Evolutionary conservation across 1,140 invertebrate species (phyloP).

Genomic region (Lasioglossum albipes): DNA sequence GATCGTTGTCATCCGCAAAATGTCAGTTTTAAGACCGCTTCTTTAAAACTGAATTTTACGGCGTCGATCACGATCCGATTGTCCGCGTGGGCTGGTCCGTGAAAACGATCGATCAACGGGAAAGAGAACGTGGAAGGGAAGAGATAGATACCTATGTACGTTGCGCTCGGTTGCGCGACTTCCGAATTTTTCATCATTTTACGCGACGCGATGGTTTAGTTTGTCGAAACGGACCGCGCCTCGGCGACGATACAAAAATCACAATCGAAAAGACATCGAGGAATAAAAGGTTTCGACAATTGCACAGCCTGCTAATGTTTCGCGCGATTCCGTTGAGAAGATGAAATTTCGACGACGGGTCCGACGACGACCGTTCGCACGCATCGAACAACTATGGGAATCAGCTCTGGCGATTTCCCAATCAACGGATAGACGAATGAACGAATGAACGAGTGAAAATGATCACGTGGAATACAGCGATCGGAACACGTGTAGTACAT

Average conservation of each 20-base stretch:
- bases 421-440: conserved; percentile 15
- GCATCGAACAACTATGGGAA: conserved; percentile 11
- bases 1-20: conserved; percentile 13
- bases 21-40: conserved; percentile 68
- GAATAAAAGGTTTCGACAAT: conserved; percentile 43
- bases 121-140: no score
- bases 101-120: no score
- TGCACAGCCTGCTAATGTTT: conserved; percentile 49
- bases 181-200: conserved; percentile 8
- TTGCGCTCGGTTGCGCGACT: not conserved
- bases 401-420: conserved; percentile 8
- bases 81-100: no score
- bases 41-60: conserved; percentile 64
- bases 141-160: not conserved
- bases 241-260: conserved; percentile 28
- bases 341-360: conserved; percentile 32
- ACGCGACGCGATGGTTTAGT: conserved; percentile 12
- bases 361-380: conserved; percentile 17
- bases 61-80: not conserved
- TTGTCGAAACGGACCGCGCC: conserved; percentile 24
- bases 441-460: conserved; percentile 7
- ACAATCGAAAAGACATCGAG: conserved; percentile 22
- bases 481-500: not conserved
- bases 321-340: conserved; percentile 26
- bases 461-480: not conserved